phyloP scores from a whole-genome alignment of 2,113 vertebrate genomes.

The Micromys minutus region DNA sequence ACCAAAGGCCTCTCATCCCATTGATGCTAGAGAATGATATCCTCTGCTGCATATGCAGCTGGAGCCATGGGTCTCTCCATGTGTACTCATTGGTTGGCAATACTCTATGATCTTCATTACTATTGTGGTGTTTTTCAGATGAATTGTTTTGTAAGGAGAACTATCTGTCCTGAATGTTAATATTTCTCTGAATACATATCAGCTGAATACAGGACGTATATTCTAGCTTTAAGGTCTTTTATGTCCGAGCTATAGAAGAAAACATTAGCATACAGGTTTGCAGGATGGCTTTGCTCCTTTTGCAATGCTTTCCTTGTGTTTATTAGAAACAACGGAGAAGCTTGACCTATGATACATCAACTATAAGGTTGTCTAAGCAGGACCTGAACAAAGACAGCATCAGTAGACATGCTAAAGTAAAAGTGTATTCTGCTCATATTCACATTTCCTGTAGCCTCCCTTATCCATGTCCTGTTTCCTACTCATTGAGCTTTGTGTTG shows the following conservation, averaged over 20 bases:
- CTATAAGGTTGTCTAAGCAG: not conserved
- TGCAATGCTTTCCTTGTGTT: not conserved
- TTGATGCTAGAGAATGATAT: no score
- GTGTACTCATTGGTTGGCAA: no score
- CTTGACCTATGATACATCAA: not conserved
- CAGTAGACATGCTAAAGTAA: not conserved
- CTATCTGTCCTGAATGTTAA: not conserved
- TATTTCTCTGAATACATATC: not conserved
- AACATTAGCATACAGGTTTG: conserved; percentile 14
- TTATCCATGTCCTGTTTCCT: not conserved
- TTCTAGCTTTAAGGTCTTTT: conserved; percentile 33
- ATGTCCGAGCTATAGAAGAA: conserved; percentile 14
- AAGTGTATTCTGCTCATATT: not conserved
- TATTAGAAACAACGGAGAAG: not conserved
- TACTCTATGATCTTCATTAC: not conserved
- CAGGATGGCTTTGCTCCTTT: not conserved
- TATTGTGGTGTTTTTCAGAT: conserved; percentile 22
- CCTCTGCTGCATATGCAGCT: no score
- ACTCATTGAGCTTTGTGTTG: not conserved
- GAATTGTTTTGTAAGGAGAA: not conserved
- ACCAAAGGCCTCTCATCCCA: no score
- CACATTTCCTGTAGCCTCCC: not conserved
- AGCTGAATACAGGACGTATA: not conserved
- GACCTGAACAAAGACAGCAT: not conserved
- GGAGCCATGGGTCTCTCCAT: no score